Conservation (phyloP, 2,888 invertebrate species). For the Diplolepis rosae region DNA sequence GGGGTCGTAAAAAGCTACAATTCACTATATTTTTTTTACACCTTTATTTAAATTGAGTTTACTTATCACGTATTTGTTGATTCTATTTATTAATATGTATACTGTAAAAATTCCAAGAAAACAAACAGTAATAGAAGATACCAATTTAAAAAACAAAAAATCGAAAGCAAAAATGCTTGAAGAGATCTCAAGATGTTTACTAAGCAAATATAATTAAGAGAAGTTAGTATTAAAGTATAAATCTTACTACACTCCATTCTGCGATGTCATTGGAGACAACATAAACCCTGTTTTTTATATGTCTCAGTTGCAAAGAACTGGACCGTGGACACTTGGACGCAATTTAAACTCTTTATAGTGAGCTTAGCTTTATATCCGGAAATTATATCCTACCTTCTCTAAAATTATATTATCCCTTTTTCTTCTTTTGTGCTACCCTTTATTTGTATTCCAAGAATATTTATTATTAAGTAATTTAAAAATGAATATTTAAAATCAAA, state of each 20-base stretch:
- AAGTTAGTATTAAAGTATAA: no score
- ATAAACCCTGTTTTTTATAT: constrained; percentile 46
- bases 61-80: no score
- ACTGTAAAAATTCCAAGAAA: no score
- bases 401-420: no score
- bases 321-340: constrained; percentile 53
- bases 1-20: no score
- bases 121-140: no score
- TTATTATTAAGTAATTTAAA: background rate
- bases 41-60: no score
- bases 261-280: constrained; percentile 45
- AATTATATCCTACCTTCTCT: background rate
- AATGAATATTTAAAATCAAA: no score
- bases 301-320: constrained; percentile 57
- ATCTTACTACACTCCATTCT: constrained; percentile 16
- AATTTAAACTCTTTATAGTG: constrained; percentile 44
- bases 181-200: background rate
- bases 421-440: background rate
- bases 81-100: no score
- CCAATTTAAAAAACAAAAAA: no score
- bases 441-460: background rate
- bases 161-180: no score
- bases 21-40: no score
- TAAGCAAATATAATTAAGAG: constrained; percentile 1
- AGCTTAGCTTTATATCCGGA: background rate